Evolutionary conservation across 2,888 invertebrate genomes (phyloP), one percentile per base, ranked within the genome.

Genomic region (Smittia aterrima): DNA sequence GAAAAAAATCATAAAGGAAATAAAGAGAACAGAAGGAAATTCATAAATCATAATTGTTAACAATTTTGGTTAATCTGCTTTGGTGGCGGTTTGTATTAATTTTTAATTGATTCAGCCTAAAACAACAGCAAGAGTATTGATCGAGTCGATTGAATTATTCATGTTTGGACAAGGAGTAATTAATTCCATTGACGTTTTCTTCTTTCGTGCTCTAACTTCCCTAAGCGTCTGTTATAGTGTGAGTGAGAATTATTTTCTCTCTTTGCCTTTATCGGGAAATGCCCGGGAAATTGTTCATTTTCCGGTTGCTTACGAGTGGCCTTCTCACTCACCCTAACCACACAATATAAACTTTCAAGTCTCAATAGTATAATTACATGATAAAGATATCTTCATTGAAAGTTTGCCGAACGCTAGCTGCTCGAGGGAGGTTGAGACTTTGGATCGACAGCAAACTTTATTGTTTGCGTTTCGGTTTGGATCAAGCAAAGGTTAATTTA

Each of bases 201-300:
- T 22, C 3, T 58, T 58, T 58, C 3, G 20, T 13, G 7, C 20
- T 20, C 4, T 58, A 18, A 58, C 20, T 58, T n/a, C n/a, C n/a
- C n/a, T n/a, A n/a, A n/a, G n/a, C n/a, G n/a, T n/a, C 24, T 58
- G 2, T 18, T 58, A 18, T 58, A 2, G 6, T 58, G 58, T 22
- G 22, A 22, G 24, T 4, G 58, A 6, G 6, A 4, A 58, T 22
- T 58, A 4, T 3, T 58, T 47, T n/a, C 47, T 13, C n/a, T 22
- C 20, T 20, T 7, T 24, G 6, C 20, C 7, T 24, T 22, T 24
- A 4, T 58, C 58, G 24, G 58, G 13, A 58, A 58, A 58, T 58
- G 58, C 20, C 58, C 20, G 20, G 58, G 58, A 58, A 58, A 58
- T 58, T 58, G 58, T 58, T 58, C 58, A 58, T 58, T 58, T 58